Percentiles rank a stretch among this genome's conserved stretches.
These are phyloP conservation scores for Sitophilus oryzae DNA, from an alignment of 1,140 invertebrate genomes.

Conservation along the genomic window DNA sequence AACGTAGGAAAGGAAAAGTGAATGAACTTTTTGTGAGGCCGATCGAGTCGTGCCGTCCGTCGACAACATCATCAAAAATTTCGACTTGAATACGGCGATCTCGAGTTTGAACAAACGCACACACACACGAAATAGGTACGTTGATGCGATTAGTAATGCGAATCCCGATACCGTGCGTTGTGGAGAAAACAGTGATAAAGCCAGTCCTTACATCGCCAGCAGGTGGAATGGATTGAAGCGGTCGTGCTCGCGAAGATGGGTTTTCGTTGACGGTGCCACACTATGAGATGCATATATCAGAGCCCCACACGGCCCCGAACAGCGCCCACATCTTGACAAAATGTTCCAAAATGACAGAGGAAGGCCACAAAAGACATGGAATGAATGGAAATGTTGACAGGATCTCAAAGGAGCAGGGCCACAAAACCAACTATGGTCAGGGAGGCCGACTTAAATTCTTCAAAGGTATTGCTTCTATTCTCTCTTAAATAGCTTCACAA, in stretches of 20 bases:
- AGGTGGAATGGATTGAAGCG: conserved; percentile 38
- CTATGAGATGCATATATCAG: conserved; percentile 42
- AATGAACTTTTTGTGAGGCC: conserved; percentile 38
- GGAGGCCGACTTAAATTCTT: conserved; percentile 58
- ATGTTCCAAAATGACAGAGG: conserved; percentile 61
- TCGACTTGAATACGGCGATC: conserved; percentile 18
- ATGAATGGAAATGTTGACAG: conserved; percentile 56
- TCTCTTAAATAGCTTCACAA: not conserved
- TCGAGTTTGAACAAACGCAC: conserved; percentile 19
- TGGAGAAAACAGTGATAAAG: conserved; percentile 31
- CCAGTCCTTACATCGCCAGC: conserved; percentile 35
- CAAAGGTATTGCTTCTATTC: conserved; percentile 46
- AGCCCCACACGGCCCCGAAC: conserved; percentile 29
- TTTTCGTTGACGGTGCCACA: conserved; percentile 22
- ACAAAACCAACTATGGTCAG: conserved; percentile 37
- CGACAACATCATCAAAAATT: conserved; percentile 36
- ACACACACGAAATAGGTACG: conserved; percentile 27
- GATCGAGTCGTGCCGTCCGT: conserved; percentile 34
- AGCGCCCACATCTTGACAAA: conserved; percentile 47
- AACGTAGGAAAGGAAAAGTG: conserved; percentile 27
- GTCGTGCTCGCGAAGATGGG: conserved; percentile 29
- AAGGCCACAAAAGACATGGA: conserved; percentile 57
- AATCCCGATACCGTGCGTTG: conserved; percentile 20
- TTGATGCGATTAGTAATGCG: conserved; percentile 26
- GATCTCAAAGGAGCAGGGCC: conserved; percentile 36